phyloP scores from a whole-genome alignment of 2,888 invertebrate genomes.

The Chymomyza procnemis region DNA sequence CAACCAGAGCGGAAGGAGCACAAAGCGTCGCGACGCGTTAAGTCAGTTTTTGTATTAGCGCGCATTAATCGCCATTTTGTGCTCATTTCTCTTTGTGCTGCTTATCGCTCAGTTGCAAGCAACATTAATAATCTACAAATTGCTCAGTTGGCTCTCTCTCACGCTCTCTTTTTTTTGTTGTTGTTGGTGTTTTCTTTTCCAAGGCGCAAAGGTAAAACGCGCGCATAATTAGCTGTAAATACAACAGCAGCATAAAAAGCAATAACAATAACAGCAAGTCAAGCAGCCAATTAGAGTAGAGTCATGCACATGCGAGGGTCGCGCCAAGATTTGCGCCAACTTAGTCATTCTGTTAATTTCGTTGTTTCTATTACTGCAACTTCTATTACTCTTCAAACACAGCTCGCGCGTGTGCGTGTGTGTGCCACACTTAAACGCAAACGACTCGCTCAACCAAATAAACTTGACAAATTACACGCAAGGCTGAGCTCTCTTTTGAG shows the following conservation, averaged over 20 bases:
- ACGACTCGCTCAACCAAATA: constrained; percentile 62
- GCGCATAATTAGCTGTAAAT: constrained; percentile 59
- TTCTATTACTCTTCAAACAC: no score
- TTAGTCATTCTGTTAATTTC: no score
- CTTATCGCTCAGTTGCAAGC: not conserved
- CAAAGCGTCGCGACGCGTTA: no score
- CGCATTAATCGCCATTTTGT: constrained; percentile 51
- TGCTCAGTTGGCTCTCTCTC: not conserved
- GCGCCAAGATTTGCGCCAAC: not conserved
- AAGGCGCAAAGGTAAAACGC: constrained; percentile 30
- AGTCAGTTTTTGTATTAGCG: not conserved
- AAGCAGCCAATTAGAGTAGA: constrained; percentile 50
- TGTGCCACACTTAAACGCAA: constrained; percentile 20
- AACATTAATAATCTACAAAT: not conserved
- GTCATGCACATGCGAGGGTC: constrained; percentile 21
- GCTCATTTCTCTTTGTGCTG: constrained; percentile 39
- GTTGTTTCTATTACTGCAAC: no score
- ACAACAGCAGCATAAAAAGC: not conserved
- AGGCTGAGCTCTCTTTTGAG: constrained; percentile 34
- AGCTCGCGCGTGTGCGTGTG: not conserved
- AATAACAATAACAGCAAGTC: constrained; percentile 22
- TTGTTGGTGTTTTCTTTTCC: not conserved
- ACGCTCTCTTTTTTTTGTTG: not conserved
- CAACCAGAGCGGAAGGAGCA: no score
- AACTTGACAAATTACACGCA: constrained; percentile 68